These are phyloP conservation scores for Leucophenga montana DNA, from an alignment of 2,888 invertebrate genomes.

Conservation along the genomic window DNA sequence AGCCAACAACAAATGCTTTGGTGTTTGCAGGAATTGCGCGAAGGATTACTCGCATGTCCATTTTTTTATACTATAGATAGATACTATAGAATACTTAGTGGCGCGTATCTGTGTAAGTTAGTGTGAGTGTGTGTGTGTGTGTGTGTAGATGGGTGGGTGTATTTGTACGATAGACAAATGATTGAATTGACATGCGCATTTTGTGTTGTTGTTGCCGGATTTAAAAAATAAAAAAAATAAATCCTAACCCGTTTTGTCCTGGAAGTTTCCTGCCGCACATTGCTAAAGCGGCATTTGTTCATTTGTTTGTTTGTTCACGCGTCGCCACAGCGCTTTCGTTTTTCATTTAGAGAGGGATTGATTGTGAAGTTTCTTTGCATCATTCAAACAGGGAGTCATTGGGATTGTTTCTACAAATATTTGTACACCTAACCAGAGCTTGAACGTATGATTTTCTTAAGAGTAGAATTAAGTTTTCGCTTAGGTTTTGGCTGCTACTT, in stretches of 20 bases:
- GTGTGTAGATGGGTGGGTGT: too few relatives aligned
- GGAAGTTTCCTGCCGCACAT: slow-evolving; percentile 53
- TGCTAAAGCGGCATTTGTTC: slow-evolving; percentile 53
- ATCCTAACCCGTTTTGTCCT: slow-evolving; percentile 21
- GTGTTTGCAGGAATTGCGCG: slow-evolving; percentile 14
- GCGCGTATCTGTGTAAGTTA: slow-evolving; percentile 37
- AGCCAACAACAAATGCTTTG: not conserved
- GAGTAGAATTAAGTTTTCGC: too few relatives aligned
- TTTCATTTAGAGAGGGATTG: slow-evolving; percentile 13
- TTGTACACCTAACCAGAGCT: too few relatives aligned
- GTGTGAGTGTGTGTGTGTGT: slow-evolving; percentile 7
- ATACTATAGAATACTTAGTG: slow-evolving; percentile 63
- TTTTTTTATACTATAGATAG: too few relatives aligned
- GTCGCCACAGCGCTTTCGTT: slow-evolving; percentile 3
- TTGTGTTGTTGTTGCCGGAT: slow-evolving; percentile 27
- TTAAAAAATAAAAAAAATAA: slow-evolving; percentile 25
- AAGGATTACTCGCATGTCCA: slow-evolving; percentile 29
- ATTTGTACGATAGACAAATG: slow-evolving; percentile 2
- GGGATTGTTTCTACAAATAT: too few relatives aligned
- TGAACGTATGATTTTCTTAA: too few relatives aligned
- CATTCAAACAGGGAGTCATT: slow-evolving; percentile 19
- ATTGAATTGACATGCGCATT: slow-evolving; percentile 20
- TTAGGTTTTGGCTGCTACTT: too few relatives aligned
- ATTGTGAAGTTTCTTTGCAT: slow-evolving; percentile 38
- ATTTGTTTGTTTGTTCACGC: slow-evolving; percentile 43